phyloP scores from a whole-genome alignment of 2,797 vertebrate species.

The Pelochelys cantorii region DNA sequence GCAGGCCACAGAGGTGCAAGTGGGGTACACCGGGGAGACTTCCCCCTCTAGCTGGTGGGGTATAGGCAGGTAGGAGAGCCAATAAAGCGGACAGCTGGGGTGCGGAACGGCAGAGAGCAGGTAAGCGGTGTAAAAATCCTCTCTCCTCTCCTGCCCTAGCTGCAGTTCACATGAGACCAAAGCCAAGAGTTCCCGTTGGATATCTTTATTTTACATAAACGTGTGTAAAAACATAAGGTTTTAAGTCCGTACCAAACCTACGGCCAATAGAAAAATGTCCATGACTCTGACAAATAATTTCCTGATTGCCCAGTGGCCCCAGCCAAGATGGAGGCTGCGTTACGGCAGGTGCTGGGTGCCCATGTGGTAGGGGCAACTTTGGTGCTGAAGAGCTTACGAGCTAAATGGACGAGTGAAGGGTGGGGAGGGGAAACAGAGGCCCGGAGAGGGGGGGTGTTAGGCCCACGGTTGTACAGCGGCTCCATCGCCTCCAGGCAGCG shows the following conservation, averaged over 20 bases:
- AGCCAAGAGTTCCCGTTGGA: background rate
- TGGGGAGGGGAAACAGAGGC: background rate
- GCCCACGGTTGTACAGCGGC: background rate
- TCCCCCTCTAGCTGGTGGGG: too few species aligned
- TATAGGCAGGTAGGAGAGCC: background rate
- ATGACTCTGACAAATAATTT: background rate
- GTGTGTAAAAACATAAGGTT: background rate
- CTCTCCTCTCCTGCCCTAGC: background rate
- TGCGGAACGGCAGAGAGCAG: too few species aligned
- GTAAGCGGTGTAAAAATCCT: background rate
- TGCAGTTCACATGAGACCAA: background rate
- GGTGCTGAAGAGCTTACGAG: background rate
- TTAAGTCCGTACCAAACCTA: too few species aligned
- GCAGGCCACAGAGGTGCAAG: background rate
- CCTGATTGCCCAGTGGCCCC: background rate
- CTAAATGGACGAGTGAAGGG: background rate
- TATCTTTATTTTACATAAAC: too few species aligned
- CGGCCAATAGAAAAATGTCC: too few species aligned
- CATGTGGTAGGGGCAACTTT: background rate
- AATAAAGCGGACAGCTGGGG: background rate
- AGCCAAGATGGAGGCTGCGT: accelerated
- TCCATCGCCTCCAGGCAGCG: background rate
- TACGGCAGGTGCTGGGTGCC: too few species aligned
- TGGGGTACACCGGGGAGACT: background rate
- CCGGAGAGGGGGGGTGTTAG: background rate